These are phyloP conservation scores for Mormyrops boulengeri DNA, from an alignment of 2,797 vertebrate genomes.

Conservation along the genomic window DNA sequence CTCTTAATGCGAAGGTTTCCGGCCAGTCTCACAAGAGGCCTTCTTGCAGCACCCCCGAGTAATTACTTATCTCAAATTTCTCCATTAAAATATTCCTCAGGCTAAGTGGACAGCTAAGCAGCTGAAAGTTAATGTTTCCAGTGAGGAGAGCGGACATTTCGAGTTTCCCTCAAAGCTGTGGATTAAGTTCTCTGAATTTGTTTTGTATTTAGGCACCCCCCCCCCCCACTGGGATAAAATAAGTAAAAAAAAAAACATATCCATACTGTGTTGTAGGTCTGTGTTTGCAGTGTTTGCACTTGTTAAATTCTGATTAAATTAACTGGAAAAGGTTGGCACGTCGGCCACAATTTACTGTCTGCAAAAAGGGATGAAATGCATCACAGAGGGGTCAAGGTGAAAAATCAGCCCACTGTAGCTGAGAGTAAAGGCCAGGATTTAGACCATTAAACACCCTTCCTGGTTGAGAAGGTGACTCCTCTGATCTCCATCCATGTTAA, in stretches of 20 bases:
- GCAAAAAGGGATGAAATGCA: neutral
- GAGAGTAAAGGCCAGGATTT: neutral
- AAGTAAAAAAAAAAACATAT: constrained; percentile 8
- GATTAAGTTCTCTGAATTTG: neutral
- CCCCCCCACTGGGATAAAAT: neutral
- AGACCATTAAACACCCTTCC: neutral
- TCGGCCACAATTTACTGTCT: neutral
- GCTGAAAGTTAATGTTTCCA: neutral
- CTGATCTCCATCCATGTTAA: constrained; percentile 11
- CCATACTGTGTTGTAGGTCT: neutral
- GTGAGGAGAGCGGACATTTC: neutral
- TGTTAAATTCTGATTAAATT: neutral
- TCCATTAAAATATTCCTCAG: neutral
- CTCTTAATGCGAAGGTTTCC: neutral
- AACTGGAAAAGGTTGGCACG: neutral
- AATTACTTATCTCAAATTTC: constrained; percentile 5
- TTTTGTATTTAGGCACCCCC: neutral
- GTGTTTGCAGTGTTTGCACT: neutral
- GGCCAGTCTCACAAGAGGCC: neutral
- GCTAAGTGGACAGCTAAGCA: constrained; percentile 1
- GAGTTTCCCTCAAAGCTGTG: neutral
- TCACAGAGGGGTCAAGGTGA: neutral
- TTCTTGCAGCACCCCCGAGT: neutral
- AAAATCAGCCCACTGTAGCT: neutral
- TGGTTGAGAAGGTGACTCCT: neutral